Percentiles rank a stretch among this genome's conserved stretches.
phyloP scores from a whole-genome alignment of 2,888 invertebrate species.

The Eristalis tenax region DNA sequence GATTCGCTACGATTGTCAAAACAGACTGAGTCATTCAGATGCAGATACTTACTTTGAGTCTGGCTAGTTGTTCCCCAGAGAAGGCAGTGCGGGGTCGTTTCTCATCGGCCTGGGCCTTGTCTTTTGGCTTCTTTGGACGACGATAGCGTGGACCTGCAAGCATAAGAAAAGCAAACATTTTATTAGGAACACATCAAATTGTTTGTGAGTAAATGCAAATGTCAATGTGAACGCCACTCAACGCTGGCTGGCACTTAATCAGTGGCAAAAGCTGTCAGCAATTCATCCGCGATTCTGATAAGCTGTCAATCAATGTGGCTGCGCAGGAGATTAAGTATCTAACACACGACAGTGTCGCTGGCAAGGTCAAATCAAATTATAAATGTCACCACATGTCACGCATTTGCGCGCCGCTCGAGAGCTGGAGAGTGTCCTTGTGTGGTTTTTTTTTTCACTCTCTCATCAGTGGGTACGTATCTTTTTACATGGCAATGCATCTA shows the following conservation, averaged over 20 bases:
- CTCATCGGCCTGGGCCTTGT: conserved; percentile 85
- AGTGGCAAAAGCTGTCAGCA: conserved; percentile 63
- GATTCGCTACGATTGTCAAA: conserved; percentile 73
- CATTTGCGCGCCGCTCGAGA: conserved; percentile 13
- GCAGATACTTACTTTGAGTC: conserved; percentile 86
- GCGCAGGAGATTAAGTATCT: conserved; percentile 57
- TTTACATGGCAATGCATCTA: conserved; percentile 67
- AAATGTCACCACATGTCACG: conserved; percentile 62
- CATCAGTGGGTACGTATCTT: conserved; percentile 42
- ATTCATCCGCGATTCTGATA: conserved; percentile 67
- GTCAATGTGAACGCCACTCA: conserved; percentile 37
- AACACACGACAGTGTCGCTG: conserved; percentile 36
- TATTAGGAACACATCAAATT: not conserved
- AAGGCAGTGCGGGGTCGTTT: conserved; percentile 98
- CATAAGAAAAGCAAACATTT: conserved; percentile 15
- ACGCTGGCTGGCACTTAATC: conserved; percentile 25
- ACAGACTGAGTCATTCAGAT: conserved; percentile 4
- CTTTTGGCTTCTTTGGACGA: conserved; percentile 81
- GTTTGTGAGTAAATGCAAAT: too few species aligned
- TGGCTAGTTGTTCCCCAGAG: conserved; percentile 94
- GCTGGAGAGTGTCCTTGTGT: conserved; percentile 29
- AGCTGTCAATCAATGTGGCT: conserved; percentile 24
- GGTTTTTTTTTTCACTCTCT: conserved; percentile 42
- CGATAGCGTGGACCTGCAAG: conserved; percentile 80
- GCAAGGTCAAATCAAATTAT: conserved; percentile 58